These are phyloP conservation scores for Atherinomorus stipes DNA, from an alignment of 2,113 vertebrate species.

Conservation along the genomic window DNA sequence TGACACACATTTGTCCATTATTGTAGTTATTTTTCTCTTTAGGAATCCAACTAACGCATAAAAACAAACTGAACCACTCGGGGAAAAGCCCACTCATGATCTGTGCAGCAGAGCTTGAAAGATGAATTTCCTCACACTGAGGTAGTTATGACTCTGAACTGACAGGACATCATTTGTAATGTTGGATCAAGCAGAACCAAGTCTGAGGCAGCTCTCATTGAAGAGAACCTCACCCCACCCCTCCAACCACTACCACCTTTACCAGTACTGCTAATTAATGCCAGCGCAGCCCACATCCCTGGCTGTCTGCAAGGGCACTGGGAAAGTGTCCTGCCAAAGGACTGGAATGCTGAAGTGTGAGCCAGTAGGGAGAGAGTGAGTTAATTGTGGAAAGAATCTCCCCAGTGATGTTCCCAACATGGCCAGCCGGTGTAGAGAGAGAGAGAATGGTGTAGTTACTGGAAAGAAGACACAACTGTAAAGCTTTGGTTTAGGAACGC, in stretches of 20 bases:
- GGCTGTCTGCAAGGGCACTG: slow-evolving; percentile 54
- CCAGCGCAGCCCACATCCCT: slow-evolving; percentile 45
- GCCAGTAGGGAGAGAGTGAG: slow-evolving; percentile 69
- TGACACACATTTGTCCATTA: no score
- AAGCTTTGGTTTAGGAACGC: not conserved
- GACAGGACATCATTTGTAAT: slow-evolving; percentile 44
- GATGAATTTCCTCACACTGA: slow-evolving; percentile 53
- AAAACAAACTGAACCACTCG: not conserved
- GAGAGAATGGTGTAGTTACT: slow-evolving; percentile 27
- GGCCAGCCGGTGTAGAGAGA: slow-evolving; percentile 44
- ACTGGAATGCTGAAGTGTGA: slow-evolving; percentile 73
- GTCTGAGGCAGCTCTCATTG: slow-evolving; percentile 30
- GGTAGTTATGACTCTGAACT: slow-evolving; percentile 24
- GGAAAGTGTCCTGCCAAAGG: slow-evolving; percentile 56
- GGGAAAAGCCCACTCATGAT: slow-evolving; percentile 1
- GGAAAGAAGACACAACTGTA: slow-evolving; percentile 3
- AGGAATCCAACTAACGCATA: no score
- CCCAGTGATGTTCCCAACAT: slow-evolving; percentile 70
- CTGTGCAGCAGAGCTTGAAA: slow-evolving; percentile 20
- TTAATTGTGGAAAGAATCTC: slow-evolving; percentile 82
- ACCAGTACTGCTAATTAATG: slow-evolving; percentile 5
- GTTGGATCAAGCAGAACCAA: slow-evolving; percentile 27
- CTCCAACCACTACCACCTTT: not conserved
- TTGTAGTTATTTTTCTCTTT: no score
- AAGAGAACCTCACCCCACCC: slow-evolving; percentile 5